Evolutionary conservation across 2,888 invertebrate species (phyloP).

Genomic region (Hydraecia micacea): DNA sequence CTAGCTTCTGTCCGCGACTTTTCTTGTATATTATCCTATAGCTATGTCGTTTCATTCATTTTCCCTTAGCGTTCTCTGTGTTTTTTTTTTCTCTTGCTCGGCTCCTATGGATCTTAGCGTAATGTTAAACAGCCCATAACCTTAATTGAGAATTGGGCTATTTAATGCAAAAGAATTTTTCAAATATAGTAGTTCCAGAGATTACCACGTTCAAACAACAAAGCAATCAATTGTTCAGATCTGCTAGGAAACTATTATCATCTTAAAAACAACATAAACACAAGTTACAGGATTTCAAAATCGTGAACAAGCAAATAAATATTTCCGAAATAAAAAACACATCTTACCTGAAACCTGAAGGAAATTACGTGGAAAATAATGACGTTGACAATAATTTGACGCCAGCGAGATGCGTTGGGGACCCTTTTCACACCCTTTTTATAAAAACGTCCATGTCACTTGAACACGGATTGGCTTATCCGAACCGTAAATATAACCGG

Average conservation of each 20-base stretch:
- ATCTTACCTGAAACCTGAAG: conserved; percentile 41
- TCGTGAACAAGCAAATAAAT: conserved; percentile 18
- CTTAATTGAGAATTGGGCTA: not conserved
- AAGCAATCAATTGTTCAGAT: not conserved
- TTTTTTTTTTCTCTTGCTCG: not conserved
- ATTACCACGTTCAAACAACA: not conserved
- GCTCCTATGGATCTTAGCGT: not conserved
- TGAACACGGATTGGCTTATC: conserved; percentile 59
- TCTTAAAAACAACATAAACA: not conserved
- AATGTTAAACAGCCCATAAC: not conserved
- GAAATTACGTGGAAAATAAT: conserved; percentile 67
- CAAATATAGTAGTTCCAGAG: not conserved
- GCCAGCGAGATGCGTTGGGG: conserved; percentile 50
- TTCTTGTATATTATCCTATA: not conserved
- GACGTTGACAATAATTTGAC: conserved; percentile 69
- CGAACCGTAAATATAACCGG: conserved; percentile 51
- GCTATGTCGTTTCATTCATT: not conserved
- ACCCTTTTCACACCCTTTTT: conserved; percentile 68
- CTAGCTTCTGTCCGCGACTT: not conserved
- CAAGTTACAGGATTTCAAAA: not conserved
- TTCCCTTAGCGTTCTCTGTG: not conserved
- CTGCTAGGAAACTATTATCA: not conserved
- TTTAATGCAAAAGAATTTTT: not conserved
- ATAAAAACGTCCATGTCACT: conserved; percentile 59
- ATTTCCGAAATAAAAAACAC: conserved; percentile 26